Evolutionary conservation across 2,797 vertebrate genomes (phyloP).

Genomic region (Pantherophis vulpinus): DNA sequence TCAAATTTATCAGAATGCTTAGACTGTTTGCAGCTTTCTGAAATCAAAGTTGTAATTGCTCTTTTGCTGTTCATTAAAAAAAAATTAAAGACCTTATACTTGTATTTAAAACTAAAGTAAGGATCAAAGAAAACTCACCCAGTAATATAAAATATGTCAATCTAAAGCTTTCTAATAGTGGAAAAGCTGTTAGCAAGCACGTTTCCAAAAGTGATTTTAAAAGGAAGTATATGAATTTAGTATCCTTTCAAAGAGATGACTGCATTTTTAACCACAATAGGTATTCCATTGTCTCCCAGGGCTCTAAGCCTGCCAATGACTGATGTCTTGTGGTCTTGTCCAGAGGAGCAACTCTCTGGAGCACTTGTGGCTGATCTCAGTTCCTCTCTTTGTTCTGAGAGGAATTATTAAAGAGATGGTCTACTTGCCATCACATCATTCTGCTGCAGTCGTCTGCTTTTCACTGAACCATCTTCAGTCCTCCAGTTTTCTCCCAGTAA

Average conservation of each 20-base stretch:
- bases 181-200: background rate
- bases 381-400: background rate
- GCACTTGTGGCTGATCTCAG: background rate
- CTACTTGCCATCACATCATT: background rate
- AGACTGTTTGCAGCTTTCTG: background rate
- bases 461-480: background rate
- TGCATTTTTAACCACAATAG: background rate
- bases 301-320: background rate
- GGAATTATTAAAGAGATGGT: background rate
- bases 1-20: background rate
- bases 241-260: background rate
- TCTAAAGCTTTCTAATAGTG: background rate
- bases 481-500: background rate
- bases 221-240: background rate
- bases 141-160: background rate
- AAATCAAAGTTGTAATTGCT: background rate
- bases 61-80: background rate
- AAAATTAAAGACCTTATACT: background rate
- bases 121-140: background rate
- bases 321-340: background rate
- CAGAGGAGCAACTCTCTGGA: background rate
- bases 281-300: background rate
- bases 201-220: background rate
- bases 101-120: background rate
- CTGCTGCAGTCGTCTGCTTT: background rate